Percentiles rank a stretch among this genome's conserved stretches.
phyloP scores from a whole-genome alignment of 2,113 vertebrate genomes.

The Podilymbus podiceps region DNA sequence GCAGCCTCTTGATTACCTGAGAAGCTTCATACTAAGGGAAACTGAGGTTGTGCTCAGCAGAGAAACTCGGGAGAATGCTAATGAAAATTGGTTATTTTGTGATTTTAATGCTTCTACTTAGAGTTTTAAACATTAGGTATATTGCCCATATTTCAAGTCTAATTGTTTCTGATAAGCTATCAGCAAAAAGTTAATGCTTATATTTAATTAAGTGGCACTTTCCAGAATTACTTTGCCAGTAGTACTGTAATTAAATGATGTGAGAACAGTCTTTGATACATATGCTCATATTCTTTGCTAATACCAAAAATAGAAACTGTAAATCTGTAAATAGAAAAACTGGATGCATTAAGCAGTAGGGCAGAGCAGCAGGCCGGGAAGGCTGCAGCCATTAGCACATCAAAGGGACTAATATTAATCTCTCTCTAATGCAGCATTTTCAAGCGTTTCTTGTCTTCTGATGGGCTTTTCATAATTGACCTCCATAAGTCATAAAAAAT shows the following conservation, averaged over 20 bases:
- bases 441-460: slow-evolving; percentile 40
- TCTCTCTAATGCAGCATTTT: slow-evolving; percentile 50
- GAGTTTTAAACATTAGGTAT: not conserved
- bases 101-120: not conserved
- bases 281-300: slow-evolving; percentile 25
- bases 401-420: slow-evolving; percentile 31
- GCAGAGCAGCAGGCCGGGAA: not conserved
- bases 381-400: slow-evolving; percentile 29
- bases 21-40: rapidly evolving
- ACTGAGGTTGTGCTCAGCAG: rapidly evolving
- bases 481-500: slow-evolving; percentile 40
- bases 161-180: slow-evolving; percentile 57
- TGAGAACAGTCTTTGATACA: slow-evolving; percentile 2
- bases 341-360: slow-evolving; percentile 17
- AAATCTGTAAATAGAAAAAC: slow-evolving; percentile 42
- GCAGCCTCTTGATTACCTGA: not conserved
- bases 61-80: not conserved
- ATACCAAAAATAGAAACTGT: slow-evolving; percentile 40
- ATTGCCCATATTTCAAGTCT: not conserved
- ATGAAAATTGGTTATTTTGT: slow-evolving; percentile 23
- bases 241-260: not conserved
- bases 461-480: slow-evolving; percentile 52
- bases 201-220: slow-evolving; percentile 63
- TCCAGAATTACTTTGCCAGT: slow-evolving; percentile 31
- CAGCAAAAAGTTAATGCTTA: slow-evolving; percentile 16